Conservation (phyloP, 2,113 vertebrate species). For the Paraplagusia blochii region DNA sequence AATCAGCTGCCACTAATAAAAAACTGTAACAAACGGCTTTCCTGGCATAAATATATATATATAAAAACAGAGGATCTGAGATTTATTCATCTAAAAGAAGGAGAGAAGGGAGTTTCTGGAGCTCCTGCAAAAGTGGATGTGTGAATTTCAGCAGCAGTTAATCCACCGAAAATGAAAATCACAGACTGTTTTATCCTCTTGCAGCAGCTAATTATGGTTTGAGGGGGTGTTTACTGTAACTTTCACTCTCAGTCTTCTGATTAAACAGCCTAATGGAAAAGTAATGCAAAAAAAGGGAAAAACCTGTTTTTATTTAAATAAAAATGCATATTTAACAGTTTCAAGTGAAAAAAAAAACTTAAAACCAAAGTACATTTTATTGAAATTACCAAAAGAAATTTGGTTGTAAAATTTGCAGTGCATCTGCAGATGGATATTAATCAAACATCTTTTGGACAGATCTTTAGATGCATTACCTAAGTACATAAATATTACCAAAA, state of each 20-base stretch:
- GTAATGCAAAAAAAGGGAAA: too few relatives aligned
- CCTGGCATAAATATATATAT: background rate
- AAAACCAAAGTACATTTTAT: too few relatives aligned
- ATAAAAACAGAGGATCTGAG: constrained; percentile 3
- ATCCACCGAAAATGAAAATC: constrained; percentile 1
- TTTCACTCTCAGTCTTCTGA: background rate
- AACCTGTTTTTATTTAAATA: background rate
- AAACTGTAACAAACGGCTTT: constrained; percentile 33
- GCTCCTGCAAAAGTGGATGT: constrained; percentile 2
- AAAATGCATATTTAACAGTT: too few relatives aligned
- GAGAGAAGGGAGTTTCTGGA: background rate
- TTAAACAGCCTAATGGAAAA: background rate
- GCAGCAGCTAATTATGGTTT: background rate
- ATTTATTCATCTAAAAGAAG: background rate
- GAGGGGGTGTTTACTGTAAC: too few relatives aligned
- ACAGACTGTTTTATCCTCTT: background rate
- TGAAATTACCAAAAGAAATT: too few relatives aligned
- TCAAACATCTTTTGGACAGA: too few relatives aligned
- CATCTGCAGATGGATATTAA: too few relatives aligned
- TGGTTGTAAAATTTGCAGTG: too few relatives aligned
- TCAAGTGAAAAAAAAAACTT: too few relatives aligned
- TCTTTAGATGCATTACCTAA: too few relatives aligned
- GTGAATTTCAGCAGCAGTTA: background rate
- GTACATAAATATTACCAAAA: too few relatives aligned
- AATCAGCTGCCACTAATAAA: constrained; percentile 4